Conservation (phyloP, 1,140 invertebrate species). For the Goniozus legneri region DNA sequence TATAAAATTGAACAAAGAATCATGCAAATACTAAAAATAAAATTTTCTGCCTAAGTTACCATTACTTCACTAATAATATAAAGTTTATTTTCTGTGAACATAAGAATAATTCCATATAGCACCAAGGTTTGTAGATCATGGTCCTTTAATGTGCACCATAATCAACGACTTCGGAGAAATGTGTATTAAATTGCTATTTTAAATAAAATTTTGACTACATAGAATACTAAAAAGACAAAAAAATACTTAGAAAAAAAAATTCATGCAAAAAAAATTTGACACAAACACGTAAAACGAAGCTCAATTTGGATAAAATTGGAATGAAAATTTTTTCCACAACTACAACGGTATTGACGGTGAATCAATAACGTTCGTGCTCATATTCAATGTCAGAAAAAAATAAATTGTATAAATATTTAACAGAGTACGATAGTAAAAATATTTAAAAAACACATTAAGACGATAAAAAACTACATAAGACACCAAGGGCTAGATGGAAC, state of each 20-base stretch:
- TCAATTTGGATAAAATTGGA: too few species aligned
- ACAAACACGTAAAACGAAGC: too few species aligned
- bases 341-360: too few species aligned
- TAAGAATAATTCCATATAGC: constrained; percentile 55
- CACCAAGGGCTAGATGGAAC: constrained; percentile 56
- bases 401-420: constrained; percentile 9
- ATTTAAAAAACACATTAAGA: constrained; percentile 34
- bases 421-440: constrained; percentile 3
- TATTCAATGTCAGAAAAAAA: too few species aligned
- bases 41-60: constrained; percentile 15
- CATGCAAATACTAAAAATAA: constrained; percentile 14
- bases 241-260: too few species aligned
- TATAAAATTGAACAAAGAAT: constrained; percentile 10
- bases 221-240: too few species aligned
- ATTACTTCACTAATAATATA: constrained; percentile 30
- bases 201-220: too few species aligned
- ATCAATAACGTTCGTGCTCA: constrained; percentile 8
- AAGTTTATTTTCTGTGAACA: constrained; percentile 36
- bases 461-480: constrained; percentile 40
- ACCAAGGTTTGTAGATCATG: constrained; percentile 44
- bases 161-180: too few species aligned
- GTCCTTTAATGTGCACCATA: too few species aligned
- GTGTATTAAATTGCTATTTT: too few species aligned
- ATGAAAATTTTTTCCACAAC: too few species aligned
- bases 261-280: too few species aligned